Evolutionary conservation across 2,888 invertebrate genomes (phyloP).

Genomic region (Pheosia gnoma): DNA sequence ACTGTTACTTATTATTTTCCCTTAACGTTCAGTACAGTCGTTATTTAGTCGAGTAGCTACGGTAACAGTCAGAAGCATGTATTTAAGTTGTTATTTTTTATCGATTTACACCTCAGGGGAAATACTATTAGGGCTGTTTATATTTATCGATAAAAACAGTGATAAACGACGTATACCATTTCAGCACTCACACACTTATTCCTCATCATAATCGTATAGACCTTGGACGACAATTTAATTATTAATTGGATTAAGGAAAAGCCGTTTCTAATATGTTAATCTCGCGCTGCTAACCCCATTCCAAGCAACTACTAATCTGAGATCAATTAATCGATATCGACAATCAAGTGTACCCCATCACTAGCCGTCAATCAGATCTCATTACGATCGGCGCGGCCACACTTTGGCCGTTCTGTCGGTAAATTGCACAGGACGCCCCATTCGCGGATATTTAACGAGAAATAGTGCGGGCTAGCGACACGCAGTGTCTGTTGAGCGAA

Average conservation of each 20-base stretch:
- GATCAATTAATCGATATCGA: constrained; percentile 36
- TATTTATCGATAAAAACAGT: constrained; percentile 26
- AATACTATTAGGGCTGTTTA: constrained; percentile 17
- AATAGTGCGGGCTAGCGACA: constrained; percentile 63
- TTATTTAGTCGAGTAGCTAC: constrained; percentile 49
- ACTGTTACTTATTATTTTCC: constrained; percentile 54
- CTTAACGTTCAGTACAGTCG: constrained; percentile 53
- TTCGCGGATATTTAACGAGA: constrained; percentile 69
- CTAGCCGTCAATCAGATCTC: constrained; percentile 55
- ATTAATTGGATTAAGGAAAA: background rate
- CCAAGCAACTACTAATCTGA: constrained; percentile 23
- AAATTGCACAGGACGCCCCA: constrained; percentile 69
- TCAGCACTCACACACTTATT: too few relatives aligned
- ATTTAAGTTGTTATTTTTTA: constrained; percentile 47
- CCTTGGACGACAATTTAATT: too few relatives aligned
- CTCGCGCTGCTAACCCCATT: constrained; percentile 12
- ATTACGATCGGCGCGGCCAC: constrained; percentile 43
- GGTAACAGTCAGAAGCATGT: constrained; percentile 28
- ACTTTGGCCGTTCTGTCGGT: constrained; percentile 47
- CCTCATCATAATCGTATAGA: too few relatives aligned
- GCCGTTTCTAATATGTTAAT: constrained; percentile 6
- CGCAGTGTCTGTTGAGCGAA: constrained; percentile 48
- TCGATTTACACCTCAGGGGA: constrained; percentile 43
- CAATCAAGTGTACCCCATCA: constrained; percentile 33
- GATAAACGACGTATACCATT: too few relatives aligned